A percentile compares a stretch with the other conserved stretches of the same genome.
phyloP scores from a whole-genome alignment of 2,888 invertebrate genomes.

The Cryptosula pallasiana region DNA sequence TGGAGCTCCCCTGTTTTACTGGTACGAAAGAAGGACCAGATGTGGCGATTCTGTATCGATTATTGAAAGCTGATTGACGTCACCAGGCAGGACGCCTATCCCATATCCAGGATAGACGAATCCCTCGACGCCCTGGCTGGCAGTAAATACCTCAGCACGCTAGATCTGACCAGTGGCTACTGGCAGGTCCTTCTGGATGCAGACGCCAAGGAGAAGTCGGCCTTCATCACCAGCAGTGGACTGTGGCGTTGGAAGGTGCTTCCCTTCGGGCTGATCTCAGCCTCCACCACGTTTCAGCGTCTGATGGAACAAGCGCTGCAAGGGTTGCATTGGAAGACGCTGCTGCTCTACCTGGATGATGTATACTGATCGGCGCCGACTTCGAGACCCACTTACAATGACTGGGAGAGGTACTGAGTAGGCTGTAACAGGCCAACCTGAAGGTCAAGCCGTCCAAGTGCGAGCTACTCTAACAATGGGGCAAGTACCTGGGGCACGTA shows the following conservation, averaged over 20 bases:
- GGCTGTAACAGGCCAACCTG: slow-evolving; percentile 28
- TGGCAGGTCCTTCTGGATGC: slow-evolving; percentile 32
- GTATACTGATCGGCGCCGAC: slow-evolving; percentile 29
- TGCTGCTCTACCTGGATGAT: slow-evolving; percentile 31
- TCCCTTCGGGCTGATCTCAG: background rate
- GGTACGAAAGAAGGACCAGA: slow-evolving; percentile 24
- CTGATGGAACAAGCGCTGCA: slow-evolving; percentile 30
- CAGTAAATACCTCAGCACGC: slow-evolving; percentile 29
- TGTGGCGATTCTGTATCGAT: slow-evolving; percentile 26
- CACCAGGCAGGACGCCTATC: slow-evolving; percentile 24
- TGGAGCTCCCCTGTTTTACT: slow-evolving; percentile 24
- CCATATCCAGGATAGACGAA: slow-evolving; percentile 26
- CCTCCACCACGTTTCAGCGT: slow-evolving; percentile 30
- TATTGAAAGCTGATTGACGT: slow-evolving; percentile 25
- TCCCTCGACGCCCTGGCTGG: slow-evolving; percentile 30
- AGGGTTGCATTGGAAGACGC: slow-evolving; percentile 22
- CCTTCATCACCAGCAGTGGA: slow-evolving; percentile 26
- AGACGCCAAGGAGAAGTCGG: slow-evolving; percentile 31
- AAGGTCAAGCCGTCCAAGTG: slow-evolving; percentile 33
- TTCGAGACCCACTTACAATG: slow-evolving; percentile 27
- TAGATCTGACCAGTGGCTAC: slow-evolving; percentile 32
- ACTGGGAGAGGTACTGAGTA: slow-evolving; percentile 29
- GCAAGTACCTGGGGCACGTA: slow-evolving; percentile 26
- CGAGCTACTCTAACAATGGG: slow-evolving; percentile 18
- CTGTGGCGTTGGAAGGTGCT: background rate